Percentiles rank a stretch among this genome's conserved stretches.
These are phyloP conservation scores for Proterorhinus semilunaris DNA, from an alignment of 2,113 vertebrate species.

Conservation along the genomic window DNA sequence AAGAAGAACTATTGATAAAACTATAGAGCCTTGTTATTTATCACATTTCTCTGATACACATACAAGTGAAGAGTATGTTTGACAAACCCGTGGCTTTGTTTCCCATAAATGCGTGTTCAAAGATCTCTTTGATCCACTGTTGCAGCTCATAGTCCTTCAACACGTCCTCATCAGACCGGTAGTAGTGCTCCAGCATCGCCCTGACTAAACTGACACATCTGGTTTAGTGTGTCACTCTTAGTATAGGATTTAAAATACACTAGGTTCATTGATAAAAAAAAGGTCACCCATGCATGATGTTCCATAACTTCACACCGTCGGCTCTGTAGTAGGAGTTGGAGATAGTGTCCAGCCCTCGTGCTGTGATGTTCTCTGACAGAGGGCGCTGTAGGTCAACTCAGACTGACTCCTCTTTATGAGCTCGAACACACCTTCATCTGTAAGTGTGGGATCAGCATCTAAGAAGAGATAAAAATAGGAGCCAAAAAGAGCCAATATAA, in stretches of 20 bases:
- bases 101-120: slow-evolving; percentile 71
- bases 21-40: background rate
- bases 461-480: background rate
- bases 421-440: slow-evolving; percentile 19
- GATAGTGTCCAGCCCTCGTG: slow-evolving; percentile 47
- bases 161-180: slow-evolving; percentile 47
- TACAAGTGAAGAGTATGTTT: too few relatives aligned
- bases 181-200: slow-evolving; percentile 51
- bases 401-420: slow-evolving; percentile 34
- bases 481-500: background rate
- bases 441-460: slow-evolving; percentile 44
- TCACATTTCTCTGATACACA: too few relatives aligned
- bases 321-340: slow-evolving; percentile 63
- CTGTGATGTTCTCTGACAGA: slow-evolving; percentile 58
- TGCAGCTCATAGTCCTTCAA: slow-evolving; percentile 77
- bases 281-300: slow-evolving; percentile 40
- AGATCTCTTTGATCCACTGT: slow-evolving; percentile 80
- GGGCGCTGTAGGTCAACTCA: slow-evolving; percentile 48
- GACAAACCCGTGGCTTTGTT: slow-evolving; percentile 55
- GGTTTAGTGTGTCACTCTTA: background rate
- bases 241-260: background rate
- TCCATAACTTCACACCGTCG: slow-evolving; percentile 56
- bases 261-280: background rate
- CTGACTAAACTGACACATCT: slow-evolving; percentile 67
- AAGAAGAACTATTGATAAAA: background rate